Conservation (phyloP, 1,140 invertebrate species). For the Zelostemma sp. region DNA sequence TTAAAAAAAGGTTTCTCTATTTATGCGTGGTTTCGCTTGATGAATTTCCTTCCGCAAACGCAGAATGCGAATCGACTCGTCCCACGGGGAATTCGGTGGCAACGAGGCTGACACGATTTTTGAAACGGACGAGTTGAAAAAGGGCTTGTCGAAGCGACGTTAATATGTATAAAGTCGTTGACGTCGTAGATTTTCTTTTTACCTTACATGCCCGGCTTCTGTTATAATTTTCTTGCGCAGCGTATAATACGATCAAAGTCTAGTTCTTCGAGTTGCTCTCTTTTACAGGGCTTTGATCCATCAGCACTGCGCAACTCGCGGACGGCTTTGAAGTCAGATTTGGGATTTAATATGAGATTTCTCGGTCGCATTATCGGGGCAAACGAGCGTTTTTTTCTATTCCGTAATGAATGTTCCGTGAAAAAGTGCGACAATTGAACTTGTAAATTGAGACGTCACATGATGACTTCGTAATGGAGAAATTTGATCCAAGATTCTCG, state of each 20-base stretch:
- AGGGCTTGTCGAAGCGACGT: neutral
- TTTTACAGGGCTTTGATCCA: constrained; percentile 43
- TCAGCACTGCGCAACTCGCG: constrained; percentile 43
- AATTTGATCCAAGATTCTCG: neutral
- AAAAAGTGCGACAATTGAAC: constrained; percentile 16
- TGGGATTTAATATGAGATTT: constrained; percentile 39
- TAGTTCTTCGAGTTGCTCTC: constrained; percentile 25
- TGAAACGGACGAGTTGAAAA: neutral
- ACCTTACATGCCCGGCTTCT: constrained; percentile 38
- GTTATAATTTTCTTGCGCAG: constrained; percentile 43
- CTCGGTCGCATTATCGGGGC: constrained; percentile 28
- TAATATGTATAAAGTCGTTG: neutral
- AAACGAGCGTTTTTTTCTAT: constrained; percentile 31
- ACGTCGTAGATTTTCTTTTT: constrained; percentile 25
- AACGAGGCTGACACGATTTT: too few species aligned
- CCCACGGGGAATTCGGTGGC: too few species aligned
- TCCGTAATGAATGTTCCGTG: constrained; percentile 28
- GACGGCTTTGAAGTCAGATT: constrained; percentile 44
- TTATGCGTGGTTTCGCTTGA: constrained; percentile 31
- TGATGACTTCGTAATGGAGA: neutral
- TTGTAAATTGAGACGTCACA: constrained; percentile 15
- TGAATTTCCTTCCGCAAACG: neutral
- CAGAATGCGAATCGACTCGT: neutral
- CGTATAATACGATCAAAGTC: constrained; percentile 46
- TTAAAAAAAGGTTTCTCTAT: constrained; percentile 27